Evolutionary conservation across 2,888 invertebrate genomes (phyloP), one percentile per base, ranked within the genome.

Genomic region (Phymatocera aterrima): DNA sequence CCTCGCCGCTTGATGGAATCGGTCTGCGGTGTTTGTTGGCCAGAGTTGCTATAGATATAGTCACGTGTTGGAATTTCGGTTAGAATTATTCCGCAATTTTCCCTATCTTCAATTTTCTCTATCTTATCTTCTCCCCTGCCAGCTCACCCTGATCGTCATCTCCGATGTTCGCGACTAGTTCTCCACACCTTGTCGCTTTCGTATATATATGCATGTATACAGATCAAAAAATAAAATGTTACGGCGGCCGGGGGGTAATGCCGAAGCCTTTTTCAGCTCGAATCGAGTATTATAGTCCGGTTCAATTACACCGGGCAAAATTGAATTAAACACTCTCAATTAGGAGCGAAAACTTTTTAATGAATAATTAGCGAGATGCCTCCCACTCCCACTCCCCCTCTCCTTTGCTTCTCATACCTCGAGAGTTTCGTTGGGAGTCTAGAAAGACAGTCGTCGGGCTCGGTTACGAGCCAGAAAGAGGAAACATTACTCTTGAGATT

Each of bases 41-140:
- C 81, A 72, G 80, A 78, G 83, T 4, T 40, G 18, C 4, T 72
- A 72, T 48, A 54, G 31, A 51, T 51, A 3, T 54, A 68, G 86
- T 86, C 86, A n/a, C 87, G 86, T 86, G 86, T 82, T 83, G 87
- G 87, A 88, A 88, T 88, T 88, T 88, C 84, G 86, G 85, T 87
- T 84, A 85, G 48, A 87, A 88, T 88, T 87, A 88, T 88, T 89
- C 88, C 86, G 86, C 88, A 88, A 89, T 89, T 89, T 88, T 84
- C 85, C 87, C 57, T 28, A 57, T 28, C 57, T 87, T 85, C 88
- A 87, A 89, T 89, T 89, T 88, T 83, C 86, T 87, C 86, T 85
- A 85, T 87, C 85, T 84, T 83, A 84, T 84, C 84, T 80, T 37
- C 81, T 74, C 79, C 81, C 82, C 82, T 83, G 81, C 81, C 83